Base-by-base conservation (phyloP, 2,888 invertebrate species). In the Drosophila flavopinicola region DNA sequence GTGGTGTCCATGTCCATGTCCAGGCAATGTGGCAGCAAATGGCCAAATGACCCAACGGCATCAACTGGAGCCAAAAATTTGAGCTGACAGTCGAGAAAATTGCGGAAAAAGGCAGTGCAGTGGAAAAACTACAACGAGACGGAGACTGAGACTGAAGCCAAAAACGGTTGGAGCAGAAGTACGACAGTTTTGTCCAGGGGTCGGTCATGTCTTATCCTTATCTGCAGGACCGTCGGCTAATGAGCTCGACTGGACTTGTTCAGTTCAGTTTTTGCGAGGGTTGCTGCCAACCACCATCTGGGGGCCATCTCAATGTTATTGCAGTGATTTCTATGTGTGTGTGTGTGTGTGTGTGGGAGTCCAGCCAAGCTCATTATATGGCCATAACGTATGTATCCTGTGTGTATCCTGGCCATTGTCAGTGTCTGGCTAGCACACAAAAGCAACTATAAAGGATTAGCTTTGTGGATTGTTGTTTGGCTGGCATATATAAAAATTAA, bases 291-390 rank as follows among this genome's bases (percentile, higher is more conserved):
- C n/a, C n/a, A n/a, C n/a, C n/a, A n/a, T n/a, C 52, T n/a, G 67
- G 58, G 33, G 59, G 58, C 42, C 75, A 75, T 75, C 85, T 80
- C 86, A 77, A 86, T 82, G 86, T 60, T 75, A 79, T 84, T 84
- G 73, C 82, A 78, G 66, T 82, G 82, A 84, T 85, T 87, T 78
- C 70, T 74, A 71, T 66, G 48, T 61, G 45, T 45, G 13, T 53
- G n/a, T 41, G 10, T 47, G 41, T 42, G 30, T 30, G 15, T 37
- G 29, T 56, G 29, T 17, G 25, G 49, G 59, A 13, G 49, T n/a
- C 15, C 37, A 54, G 64, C 39, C 68, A 61, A 82, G 82, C 89
- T 89, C 89, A 89, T 89, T 89, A 89, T 88, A 85, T 88, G 76
- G 88, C 87, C 84, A 89, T 89, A 89, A 88, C 85, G 75, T 76